Conservation (phyloP, 2,888 invertebrate genomes). For the Gibbula magus region DNA sequence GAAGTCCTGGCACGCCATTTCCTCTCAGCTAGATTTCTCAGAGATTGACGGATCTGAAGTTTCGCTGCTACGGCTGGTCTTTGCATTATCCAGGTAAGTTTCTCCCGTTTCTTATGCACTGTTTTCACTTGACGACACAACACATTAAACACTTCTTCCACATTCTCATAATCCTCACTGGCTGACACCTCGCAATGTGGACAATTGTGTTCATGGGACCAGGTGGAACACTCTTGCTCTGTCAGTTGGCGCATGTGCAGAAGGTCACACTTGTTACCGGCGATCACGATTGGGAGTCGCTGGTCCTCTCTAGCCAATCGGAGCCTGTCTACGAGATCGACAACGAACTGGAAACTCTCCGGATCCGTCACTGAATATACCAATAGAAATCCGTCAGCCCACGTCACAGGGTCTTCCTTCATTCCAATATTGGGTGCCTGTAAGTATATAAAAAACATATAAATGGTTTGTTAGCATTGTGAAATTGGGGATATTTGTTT, state of each 20-base stretch:
- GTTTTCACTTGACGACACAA: slow-evolving; percentile 53
- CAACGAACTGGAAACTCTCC: slow-evolving; percentile 54
- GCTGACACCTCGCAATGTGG: slow-evolving; percentile 59
- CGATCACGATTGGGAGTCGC: slow-evolving; percentile 55
- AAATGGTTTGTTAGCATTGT: not conserved
- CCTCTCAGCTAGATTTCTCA: slow-evolving; percentile 60
- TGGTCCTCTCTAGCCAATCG: slow-evolving; percentile 49
- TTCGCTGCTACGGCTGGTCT: slow-evolving; percentile 64
- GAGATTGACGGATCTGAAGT: slow-evolving; percentile 63
- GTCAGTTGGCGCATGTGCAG: slow-evolving; percentile 60
- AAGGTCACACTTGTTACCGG: slow-evolving; percentile 67
- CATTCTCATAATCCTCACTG: slow-evolving; percentile 58
- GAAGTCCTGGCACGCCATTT: slow-evolving; percentile 63
- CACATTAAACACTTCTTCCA: slow-evolving; percentile 53
- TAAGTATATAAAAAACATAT: slow-evolving; percentile 10
- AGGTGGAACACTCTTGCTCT: slow-evolving; percentile 52
- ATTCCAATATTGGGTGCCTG: slow-evolving; percentile 39
- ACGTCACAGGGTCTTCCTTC: slow-evolving; percentile 59
- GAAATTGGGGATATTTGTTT: not conserved
- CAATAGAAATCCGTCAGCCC: slow-evolving; percentile 67
- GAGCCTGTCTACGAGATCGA: slow-evolving; percentile 51
- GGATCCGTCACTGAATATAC: slow-evolving; percentile 64
- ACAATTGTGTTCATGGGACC: slow-evolving; percentile 56
- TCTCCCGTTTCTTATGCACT: slow-evolving; percentile 59
- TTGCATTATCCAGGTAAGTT: slow-evolving; percentile 61